Evolutionary conservation across 2,797 vertebrate genomes (phyloP), one percentile per base, ranked within the genome.

Genomic region (Sebastes steindachneri): DNA sequence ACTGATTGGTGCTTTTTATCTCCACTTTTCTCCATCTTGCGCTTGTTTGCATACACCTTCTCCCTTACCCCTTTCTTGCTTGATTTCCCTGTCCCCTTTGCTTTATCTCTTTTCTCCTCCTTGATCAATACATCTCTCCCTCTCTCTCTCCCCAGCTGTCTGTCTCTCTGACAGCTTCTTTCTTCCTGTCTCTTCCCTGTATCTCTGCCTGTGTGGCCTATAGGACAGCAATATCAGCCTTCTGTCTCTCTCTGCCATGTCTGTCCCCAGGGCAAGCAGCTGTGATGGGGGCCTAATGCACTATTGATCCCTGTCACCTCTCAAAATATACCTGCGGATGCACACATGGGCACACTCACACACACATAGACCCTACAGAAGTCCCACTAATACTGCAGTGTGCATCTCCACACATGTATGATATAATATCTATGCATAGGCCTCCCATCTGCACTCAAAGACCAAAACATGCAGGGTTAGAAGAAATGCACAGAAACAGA

Each of bases 221-320:
- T 68, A 81, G 62, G 60, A 86, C 63, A 77, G 82, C 82, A 80
- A 77, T 83, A 88, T 89, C 78, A 88, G 81, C 77, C 72, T 51
- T 65, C 77, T 79, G 69, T 53, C 73, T 67, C 35, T 53, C 41
- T 73, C 58, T 73, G 74, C 5, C 17, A 17, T 72, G 69, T 80
- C 83, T 83, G 83, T 93, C 92, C 92, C 83, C 83, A 76, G 91
- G 88, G 87, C 81, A 86, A 86, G 89, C 92, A 91, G 88, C 91
- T 93, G 92, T 93, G 93, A 95, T 95, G 84, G 86, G 86, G 82
- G 76, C 86, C 91, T 95, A 95, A 95, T 95, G 92, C 93, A 90
- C 76, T 94, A 95, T 95, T 93, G 95, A 95, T 95, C 90, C 78
- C 84, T 85, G 90, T 92, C 92, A 93, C 89, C 86, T 84, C 85